Evolutionary conservation across 2,888 invertebrate species (phyloP), one percentile per base, ranked within the genome.

Genomic region (Athrips mouffetella): DNA sequence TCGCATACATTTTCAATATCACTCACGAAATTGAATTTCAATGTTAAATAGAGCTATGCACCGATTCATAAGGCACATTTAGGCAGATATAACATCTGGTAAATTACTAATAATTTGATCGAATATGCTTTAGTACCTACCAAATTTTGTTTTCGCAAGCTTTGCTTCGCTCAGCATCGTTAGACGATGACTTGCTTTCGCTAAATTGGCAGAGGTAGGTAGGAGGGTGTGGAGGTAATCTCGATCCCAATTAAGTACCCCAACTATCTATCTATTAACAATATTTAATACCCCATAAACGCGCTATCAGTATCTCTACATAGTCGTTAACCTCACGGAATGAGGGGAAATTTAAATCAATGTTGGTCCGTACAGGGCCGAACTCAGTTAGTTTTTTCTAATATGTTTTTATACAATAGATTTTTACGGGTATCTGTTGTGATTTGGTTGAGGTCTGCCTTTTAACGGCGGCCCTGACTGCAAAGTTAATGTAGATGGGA

Each of bases 401-500:
- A 20, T 18, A 11, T 11, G 5, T 10, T 35, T 37, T 18, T 8
- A 21, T 11, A 21, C 11, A 5, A 10, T 30, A n/a, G 21, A 7
- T 15, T 27, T 15, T 25, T 25, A n/a, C 18, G 27, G 15, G 33
- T 48, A 15, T 25, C 27, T 25, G 41, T 41, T 41, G 25, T 27
- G 11, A 15, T 13, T 11, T 15, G 23, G 15, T 25, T 29, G 30
- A 30, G 11, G 18, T 20, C n/a, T 6, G 42, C 20, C 40, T 40
- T 15, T 40, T 40, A 25, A 8, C 45, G 45, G 13, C 45, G 45
- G 23, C 35, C 35, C 45, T 35, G 45, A 25, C 35, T 35, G n/a
- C 35, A 51, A 54, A 61, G 61, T 63, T 62, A 56, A 65, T 60
- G 56, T 64, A 67, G 61, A 73, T 73, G 61, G 60, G 56, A 56